These are phyloP conservation scores for Polydrusus cervinus DNA, from an alignment of 2,888 invertebrate species.

Conservation along the genomic window DNA sequence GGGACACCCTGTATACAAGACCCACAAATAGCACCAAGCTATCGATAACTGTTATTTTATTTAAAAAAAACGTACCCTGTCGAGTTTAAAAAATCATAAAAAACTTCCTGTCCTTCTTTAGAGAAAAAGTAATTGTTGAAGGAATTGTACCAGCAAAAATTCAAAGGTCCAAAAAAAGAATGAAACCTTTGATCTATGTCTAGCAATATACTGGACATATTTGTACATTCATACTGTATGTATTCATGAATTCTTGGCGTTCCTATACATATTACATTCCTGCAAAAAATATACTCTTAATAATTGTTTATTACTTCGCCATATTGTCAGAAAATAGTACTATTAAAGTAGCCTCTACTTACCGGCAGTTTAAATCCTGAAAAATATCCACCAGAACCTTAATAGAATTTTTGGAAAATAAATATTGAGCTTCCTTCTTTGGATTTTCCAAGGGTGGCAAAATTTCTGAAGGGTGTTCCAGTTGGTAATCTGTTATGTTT, in stretches of 20 bases:
- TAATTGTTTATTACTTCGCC: not conserved
- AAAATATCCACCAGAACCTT: conserved; percentile 79
- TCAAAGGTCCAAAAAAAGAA: conserved; percentile 77
- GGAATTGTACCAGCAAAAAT: conserved; percentile 90
- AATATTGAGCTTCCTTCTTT: conserved; percentile 90
- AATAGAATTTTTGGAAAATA: no score
- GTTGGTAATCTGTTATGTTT: conserved; percentile 75
- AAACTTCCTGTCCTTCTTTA: conserved; percentile 74
- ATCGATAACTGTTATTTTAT: not conserved
- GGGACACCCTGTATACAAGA: no score
- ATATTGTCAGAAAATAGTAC: not conserved
- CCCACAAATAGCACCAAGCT: not conserved
- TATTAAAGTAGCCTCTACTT: conserved; percentile 48
- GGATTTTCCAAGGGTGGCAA: conserved; percentile 82
- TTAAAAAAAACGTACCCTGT: conserved; percentile 69
- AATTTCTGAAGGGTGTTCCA: conserved; percentile 79
- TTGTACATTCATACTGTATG: conserved; percentile 69
- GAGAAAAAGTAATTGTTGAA: conserved; percentile 92
- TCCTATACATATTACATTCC: conserved; percentile 89
- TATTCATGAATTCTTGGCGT: conserved; percentile 88
- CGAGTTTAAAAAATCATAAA: conserved; percentile 78
- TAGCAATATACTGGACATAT: conserved; percentile 79
- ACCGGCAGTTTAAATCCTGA: conserved; percentile 76
- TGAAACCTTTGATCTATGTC: conserved; percentile 87
- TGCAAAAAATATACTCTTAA: conserved; percentile 66